Evolutionary conservation across 2,797 vertebrate species (phyloP).

Genomic region (Dipus sagitta): DNA sequence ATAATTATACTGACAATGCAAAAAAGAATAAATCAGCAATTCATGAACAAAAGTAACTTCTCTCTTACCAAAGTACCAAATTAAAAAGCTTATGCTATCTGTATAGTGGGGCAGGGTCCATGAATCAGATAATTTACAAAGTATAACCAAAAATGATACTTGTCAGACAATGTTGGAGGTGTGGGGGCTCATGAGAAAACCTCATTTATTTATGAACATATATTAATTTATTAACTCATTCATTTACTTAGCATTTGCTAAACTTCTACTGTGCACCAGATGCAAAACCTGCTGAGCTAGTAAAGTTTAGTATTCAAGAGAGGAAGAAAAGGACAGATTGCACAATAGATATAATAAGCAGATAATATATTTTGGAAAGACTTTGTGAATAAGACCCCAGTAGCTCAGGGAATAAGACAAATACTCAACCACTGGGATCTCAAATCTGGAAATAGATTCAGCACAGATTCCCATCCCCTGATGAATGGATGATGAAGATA

Average conservation of each 20-base stretch:
- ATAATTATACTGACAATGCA: slow-evolving; percentile 62
- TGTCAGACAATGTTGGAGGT: neutral
- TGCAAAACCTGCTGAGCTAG: neutral
- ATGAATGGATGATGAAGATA: too few relatives aligned
- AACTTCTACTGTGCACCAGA: neutral
- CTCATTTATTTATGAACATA: neutral
- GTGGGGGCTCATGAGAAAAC: neutral
- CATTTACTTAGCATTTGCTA: neutral
- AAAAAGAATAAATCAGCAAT: slow-evolving; percentile 52
- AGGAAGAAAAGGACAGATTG: neutral
- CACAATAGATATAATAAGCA: neutral
- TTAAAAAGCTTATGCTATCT: slow-evolving; percentile 24
- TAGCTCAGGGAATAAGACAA: too few relatives aligned
- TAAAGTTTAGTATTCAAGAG: neutral
- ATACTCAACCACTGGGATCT: too few relatives aligned
- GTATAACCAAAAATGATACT: neutral
- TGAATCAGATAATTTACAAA: neutral
- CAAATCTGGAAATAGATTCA: too few relatives aligned
- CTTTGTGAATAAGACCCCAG: neutral
- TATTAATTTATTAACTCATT: neutral
- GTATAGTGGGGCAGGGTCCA: neutral
- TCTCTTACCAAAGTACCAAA: slow-evolving; percentile 32
- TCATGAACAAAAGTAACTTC: slow-evolving; percentile 30
- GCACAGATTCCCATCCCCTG: too few relatives aligned
- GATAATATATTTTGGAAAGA: neutral